phyloP scores from a whole-genome alignment of 2,113 vertebrate genomes.

The Crocuta crocuta region DNA sequence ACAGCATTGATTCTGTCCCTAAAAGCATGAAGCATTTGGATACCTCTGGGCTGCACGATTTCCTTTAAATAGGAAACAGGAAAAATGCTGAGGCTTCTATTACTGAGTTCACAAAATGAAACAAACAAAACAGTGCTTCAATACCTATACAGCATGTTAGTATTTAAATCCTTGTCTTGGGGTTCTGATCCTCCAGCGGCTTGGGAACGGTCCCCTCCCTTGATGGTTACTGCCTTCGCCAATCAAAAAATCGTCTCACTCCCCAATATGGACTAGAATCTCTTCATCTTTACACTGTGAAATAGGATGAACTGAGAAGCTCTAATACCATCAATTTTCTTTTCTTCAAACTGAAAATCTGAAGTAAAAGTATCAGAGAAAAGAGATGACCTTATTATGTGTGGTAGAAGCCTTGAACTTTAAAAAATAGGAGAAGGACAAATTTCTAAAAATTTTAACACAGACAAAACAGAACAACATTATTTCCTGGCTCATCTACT shows the following conservation, averaged over 20 bases:
- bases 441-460: not conserved
- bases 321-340: not conserved
- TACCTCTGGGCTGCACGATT: not conserved
- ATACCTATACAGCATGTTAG: rapidly evolving
- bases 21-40: not conserved
- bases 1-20: not conserved
- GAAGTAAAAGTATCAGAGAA: not conserved
- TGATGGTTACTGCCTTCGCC: rapidly evolving
- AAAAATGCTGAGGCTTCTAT: not conserved
- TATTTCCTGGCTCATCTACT: not conserved
- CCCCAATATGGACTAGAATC: not conserved
- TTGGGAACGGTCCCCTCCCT: not conserved
- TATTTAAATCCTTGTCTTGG: not conserved
- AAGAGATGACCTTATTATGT: not conserved
- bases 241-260: not conserved
- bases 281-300: not conserved
- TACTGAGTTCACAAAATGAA: not conserved
- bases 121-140: not conserved
- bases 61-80: not conserved
- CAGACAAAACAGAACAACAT: not conserved
- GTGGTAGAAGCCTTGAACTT: not conserved
- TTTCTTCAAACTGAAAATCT: not conserved
- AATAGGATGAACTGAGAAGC: not conserved
- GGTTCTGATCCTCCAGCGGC: not conserved
- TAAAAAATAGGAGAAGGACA: not conserved